A percentile compares a stretch with the other conserved stretches of the same genome.
Conservation (phyloP, 2,888 invertebrate species). For the Coecobrya sp. region DNA sequence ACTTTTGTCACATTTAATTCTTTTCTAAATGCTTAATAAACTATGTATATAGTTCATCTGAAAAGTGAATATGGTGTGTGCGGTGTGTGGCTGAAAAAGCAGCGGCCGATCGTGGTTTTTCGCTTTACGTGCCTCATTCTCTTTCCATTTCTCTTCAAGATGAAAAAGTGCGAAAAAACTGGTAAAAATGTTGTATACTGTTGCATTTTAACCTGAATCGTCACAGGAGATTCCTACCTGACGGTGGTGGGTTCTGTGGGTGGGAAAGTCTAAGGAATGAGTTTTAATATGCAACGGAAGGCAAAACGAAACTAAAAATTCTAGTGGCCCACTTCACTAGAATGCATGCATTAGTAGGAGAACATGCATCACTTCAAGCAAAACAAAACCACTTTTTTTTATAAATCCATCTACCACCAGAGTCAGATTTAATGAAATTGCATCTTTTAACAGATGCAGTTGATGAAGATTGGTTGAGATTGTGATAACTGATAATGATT, state of each 20-base stretch:
- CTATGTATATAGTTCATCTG: background rate
- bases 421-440: background rate
- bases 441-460: background rate
- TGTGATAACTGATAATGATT: background rate
- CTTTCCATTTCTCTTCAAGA: conserved; percentile 6
- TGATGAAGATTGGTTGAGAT: background rate
- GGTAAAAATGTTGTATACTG: conserved; percentile 28
- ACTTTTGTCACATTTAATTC: too few relatives aligned
- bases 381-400: background rate
- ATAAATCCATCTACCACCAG: background rate
- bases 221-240: background rate
- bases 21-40: too few relatives aligned
- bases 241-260: background rate
- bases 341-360: background rate
- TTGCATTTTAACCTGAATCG: background rate
- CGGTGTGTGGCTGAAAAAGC: background rate
- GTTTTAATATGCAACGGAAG: background rate
- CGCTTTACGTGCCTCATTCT: conserved; percentile 29
- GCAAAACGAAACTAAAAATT: conserved; percentile 2
- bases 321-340: conserved; percentile 62
- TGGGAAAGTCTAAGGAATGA: background rate
- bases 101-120: conserved; percentile 49
- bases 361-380: background rate
- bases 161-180: conserved; percentile 21
- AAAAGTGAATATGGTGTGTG: background rate